Conservation (phyloP, 2,888 invertebrate genomes). For the Ochlodes sylvanus region DNA sequence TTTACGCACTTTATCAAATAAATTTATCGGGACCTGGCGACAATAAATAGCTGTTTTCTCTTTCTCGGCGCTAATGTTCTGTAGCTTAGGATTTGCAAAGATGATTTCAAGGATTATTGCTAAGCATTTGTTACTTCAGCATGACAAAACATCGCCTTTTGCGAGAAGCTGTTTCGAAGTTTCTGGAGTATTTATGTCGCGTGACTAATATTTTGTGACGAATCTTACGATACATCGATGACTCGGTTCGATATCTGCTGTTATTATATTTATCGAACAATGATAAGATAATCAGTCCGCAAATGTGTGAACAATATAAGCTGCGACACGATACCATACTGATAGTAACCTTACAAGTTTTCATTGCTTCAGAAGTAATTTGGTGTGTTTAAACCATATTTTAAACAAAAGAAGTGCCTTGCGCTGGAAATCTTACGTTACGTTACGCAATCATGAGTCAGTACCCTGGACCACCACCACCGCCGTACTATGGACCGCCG, state of each 20-base stretch:
- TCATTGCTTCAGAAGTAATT: background rate
- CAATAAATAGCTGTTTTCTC: background rate
- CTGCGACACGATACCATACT: background rate
- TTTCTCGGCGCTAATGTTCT: background rate
- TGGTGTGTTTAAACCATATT: background rate
- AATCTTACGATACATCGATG: constrained; percentile 15
- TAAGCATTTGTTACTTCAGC: background rate
- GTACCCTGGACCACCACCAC: constrained; percentile 56
- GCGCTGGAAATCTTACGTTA: no score
- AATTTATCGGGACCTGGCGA: background rate
- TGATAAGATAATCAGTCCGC: constrained; percentile 30
- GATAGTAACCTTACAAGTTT: constrained; percentile 21
- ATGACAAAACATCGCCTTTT: background rate
- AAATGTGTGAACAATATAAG: constrained; percentile 32
- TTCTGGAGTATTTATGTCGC: constrained; percentile 6
- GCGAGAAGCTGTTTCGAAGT: background rate
- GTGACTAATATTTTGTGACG: background rate
- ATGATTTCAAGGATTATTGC: background rate
- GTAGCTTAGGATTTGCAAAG: background rate
- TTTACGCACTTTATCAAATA: background rate
- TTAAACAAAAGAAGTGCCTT: background rate
- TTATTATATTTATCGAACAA: constrained; percentile 30
- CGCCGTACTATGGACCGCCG: constrained; percentile 55
- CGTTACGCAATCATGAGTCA: constrained; percentile 56
- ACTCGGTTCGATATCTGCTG: constrained; percentile 22